A percentile compares a stretch with the other conserved stretches of the same genome.
Evolutionary conservation across 2,797 vertebrate species (phyloP).

Genomic region (Phataginus tetradactyla): DNA sequence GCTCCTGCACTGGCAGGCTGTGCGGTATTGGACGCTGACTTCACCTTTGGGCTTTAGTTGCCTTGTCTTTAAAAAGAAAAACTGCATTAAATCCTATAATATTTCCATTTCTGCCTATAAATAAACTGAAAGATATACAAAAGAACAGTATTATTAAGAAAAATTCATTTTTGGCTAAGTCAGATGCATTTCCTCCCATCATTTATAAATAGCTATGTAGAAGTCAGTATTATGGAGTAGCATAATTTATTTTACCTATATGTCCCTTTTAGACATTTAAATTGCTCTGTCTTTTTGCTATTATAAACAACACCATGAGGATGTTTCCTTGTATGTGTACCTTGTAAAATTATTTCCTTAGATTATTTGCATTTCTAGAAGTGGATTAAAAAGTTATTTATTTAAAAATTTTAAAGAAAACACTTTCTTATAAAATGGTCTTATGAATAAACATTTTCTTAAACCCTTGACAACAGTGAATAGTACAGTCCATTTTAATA

Average conservation of each 20-base stretch:
- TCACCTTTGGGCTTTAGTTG: background rate
- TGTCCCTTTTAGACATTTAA: background rate
- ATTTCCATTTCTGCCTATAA: background rate
- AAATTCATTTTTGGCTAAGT: background rate
- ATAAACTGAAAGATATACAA: background rate
- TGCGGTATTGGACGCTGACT: accelerated
- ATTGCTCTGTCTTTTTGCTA: background rate
- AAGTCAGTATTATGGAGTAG: background rate
- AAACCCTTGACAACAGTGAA: background rate
- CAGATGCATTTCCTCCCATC: background rate
- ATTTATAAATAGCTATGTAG: background rate
- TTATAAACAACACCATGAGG: background rate
- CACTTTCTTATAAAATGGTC: background rate
- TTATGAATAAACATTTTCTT: background rate
- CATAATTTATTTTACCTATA: background rate
- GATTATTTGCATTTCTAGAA: background rate
- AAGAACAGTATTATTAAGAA: background rate
- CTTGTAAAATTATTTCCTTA: background rate
- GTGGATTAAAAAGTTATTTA: background rate
- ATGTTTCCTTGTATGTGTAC: background rate
- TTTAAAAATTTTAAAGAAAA: background rate
- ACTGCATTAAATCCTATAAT: background rate
- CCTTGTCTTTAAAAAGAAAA: background rate
- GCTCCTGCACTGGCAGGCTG: background rate
- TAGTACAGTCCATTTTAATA: background rate